Percentiles rank a stretch among this genome's conserved stretches.
phyloP scores from a whole-genome alignment of 2,888 invertebrate genomes.

The Tenthredo distinguenda region DNA sequence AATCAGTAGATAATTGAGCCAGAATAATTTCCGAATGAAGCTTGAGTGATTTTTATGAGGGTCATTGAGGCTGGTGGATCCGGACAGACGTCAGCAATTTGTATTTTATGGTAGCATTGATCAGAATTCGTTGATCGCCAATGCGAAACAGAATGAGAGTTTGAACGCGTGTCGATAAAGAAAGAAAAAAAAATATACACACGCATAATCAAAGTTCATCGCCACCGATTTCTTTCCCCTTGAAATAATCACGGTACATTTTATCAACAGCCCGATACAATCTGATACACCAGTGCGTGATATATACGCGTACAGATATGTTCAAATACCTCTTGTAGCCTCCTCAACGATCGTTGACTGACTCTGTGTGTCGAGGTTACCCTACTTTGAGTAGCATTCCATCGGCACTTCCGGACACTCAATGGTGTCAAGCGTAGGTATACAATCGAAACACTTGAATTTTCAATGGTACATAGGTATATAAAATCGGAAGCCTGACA shows the following conservation, averaged over 20 bases:
- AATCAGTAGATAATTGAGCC: constrained; percentile 46
- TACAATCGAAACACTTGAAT: constrained; percentile 45
- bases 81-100: constrained; percentile 44
- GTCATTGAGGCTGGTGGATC: constrained; percentile 21
- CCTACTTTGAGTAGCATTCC: constrained; percentile 28
- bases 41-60: constrained; percentile 46
- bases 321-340: constrained; percentile 14
- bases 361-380: neutral
- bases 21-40: constrained; percentile 41
- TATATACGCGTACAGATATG: neutral
- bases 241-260: constrained; percentile 4
- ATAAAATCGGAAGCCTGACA: constrained; percentile 31
- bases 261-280: neutral
- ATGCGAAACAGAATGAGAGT: neutral
- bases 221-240: neutral
- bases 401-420: constrained; percentile 28
- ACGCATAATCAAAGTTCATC: neutral
- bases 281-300: neutral
- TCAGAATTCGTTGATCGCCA: constrained; percentile 14
- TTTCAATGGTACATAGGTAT: constrained; percentile 27
- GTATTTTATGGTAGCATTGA: constrained; percentile 26
- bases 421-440: neutral
- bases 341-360: constrained; percentile 16
- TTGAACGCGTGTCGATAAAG: neutral
- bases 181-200: neutral